Percentiles rank a stretch among this genome's conserved stretches.
Conservation (phyloP, 2,888 invertebrate species). For the Eupelmus urozonus region DNA sequence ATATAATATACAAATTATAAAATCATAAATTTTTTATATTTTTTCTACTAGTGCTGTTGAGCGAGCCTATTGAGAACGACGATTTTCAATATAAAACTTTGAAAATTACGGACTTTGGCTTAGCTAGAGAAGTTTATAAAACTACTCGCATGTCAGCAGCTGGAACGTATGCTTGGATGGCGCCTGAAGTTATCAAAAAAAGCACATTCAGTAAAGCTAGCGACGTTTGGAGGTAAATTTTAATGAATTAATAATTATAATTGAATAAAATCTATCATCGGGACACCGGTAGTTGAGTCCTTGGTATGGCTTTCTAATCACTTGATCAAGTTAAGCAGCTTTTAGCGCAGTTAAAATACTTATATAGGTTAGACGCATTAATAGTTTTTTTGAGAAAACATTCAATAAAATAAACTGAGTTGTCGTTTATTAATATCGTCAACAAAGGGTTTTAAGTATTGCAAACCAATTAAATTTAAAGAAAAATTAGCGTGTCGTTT, state of each 20-base stretch:
- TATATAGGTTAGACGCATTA: too few relatives aligned
- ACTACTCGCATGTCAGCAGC: conserved; percentile 98
- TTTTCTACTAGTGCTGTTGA: conserved; percentile 84
- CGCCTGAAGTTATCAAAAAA: conserved; percentile 96
- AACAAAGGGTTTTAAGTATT: too few relatives aligned
- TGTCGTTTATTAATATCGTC: too few relatives aligned
- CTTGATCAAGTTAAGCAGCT: too few relatives aligned
- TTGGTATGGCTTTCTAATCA: too few relatives aligned
- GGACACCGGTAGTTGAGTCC: too few relatives aligned
- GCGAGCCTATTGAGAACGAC: conserved; percentile 90
- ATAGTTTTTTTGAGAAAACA: too few relatives aligned
- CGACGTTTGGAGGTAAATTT: conserved; percentile 92
- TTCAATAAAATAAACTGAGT: too few relatives aligned
- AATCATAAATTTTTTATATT: conserved; percentile 13
- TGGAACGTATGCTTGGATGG: conserved; percentile 99
- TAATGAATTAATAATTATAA: not conserved
- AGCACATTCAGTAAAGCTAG: conserved; percentile 95
- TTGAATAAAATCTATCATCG: too few relatives aligned
- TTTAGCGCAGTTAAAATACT: too few relatives aligned
- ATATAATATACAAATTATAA: conserved; percentile 2
- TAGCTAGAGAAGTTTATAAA: conserved; percentile 96
- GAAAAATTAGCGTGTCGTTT: too few relatives aligned
- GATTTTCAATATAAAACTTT: conserved; percentile 93
- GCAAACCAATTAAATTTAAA: too few relatives aligned
- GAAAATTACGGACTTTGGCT: conserved; percentile 98